A percentile compares a stretch with the other conserved stretches of the same genome.
These are phyloP conservation scores for Irena cyanogastra DNA, from an alignment of 2,113 vertebrate genomes.

Conservation along the genomic window DNA sequence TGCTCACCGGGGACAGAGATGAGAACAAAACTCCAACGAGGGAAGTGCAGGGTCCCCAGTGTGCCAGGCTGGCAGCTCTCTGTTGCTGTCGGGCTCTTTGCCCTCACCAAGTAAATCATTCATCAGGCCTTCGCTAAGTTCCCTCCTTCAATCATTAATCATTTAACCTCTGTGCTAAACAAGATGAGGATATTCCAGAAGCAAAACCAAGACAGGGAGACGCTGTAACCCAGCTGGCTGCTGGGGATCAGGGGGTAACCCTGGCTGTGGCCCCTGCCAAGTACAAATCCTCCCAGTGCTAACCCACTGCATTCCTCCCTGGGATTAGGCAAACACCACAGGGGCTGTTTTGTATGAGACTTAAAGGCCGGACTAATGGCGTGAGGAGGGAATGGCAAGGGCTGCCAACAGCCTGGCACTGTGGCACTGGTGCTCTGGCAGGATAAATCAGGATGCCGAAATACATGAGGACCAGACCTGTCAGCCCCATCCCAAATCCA, in stretches of 20 bases:
- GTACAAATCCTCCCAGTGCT: neutral
- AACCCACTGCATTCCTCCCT: neutral
- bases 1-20: neutral
- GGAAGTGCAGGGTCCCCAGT: rapidly evolving
- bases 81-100: rapidly evolving
- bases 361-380: neutral
- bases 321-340: neutral
- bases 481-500: neutral
- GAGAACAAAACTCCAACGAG: neutral
- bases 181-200: neutral
- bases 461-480: neutral
- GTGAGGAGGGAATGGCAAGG: neutral
- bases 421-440: neutral
- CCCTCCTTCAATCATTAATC: neutral
- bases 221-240: rapidly evolving
- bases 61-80: neutral
- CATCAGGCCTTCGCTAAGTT: neutral
- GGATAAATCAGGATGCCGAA: neutral
- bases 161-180: neutral
- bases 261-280: neutral
- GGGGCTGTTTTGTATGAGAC: neutral
- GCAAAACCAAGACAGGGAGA: neutral
- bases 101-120: neutral
- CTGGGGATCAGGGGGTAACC: neutral
- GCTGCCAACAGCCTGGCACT: neutral